A percentile compares a stretch with the other conserved stretches of the same genome.
phyloP scores from a whole-genome alignment of 1,140 invertebrate genomes.

The Copidosoma floridanum region DNA sequence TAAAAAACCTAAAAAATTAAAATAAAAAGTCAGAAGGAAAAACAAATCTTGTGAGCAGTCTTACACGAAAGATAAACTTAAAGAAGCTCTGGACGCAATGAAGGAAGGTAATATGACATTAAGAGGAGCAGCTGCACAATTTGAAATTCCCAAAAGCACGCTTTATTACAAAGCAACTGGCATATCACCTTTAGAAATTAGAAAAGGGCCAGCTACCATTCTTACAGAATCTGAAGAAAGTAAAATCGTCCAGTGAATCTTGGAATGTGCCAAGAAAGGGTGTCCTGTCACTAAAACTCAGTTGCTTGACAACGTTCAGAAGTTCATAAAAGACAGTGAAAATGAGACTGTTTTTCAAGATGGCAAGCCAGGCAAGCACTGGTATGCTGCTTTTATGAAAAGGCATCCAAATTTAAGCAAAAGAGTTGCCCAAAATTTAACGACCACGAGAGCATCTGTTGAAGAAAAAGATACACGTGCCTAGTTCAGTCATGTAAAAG shows the following conservation, averaged over 20 bases:
- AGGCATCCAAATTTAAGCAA: constrained; percentile 31
- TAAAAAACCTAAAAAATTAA: no score
- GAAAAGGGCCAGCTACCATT: constrained; percentile 28
- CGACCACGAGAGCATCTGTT: constrained; percentile 26
- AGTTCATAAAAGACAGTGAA: constrained; percentile 35
- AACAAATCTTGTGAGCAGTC: no score
- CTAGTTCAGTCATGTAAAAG: constrained; percentile 31
- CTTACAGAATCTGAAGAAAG: constrained; percentile 36
- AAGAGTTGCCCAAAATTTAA: constrained; percentile 34
- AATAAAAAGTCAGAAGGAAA: no score
- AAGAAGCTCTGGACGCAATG: background rate
- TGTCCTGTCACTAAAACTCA: constrained; percentile 40
- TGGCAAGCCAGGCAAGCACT: constrained; percentile 8
- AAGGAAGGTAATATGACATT: background rate
- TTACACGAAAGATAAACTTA: no score
- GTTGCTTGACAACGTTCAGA: constrained; percentile 40
- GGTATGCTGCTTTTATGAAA: constrained; percentile 32
- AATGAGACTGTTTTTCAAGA: constrained; percentile 33
- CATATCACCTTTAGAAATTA: background rate
- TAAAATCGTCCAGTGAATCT: constrained; percentile 37
- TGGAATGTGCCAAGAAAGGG: constrained; percentile 33
- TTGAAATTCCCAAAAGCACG: background rate
- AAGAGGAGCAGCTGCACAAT: background rate
- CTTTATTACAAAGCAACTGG: background rate
- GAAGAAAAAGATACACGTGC: constrained; percentile 24